Evolutionary conservation across 92 coral and sea anemone species (phyloP), one percentile per base, ranked within the genome.

Genomic region (Isaurus tuberculatus): DNA sequence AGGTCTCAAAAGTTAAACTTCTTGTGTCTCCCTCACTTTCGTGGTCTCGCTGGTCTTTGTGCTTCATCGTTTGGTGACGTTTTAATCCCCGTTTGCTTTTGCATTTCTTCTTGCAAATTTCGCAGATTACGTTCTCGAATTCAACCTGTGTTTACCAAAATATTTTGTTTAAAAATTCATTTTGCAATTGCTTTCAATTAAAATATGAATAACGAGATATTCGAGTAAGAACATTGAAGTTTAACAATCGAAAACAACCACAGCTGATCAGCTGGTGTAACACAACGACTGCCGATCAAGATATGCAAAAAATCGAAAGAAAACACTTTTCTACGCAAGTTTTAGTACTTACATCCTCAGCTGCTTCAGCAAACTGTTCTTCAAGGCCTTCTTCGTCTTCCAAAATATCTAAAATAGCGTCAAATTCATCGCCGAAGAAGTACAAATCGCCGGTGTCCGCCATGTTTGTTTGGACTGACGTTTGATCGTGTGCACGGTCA

Each of bases 51-150:
- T 9, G 7, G 71, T 31, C 83, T 51, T 57, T 36, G 53, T 88
- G 91, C 61, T 88, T 88, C 9, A 46, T 75, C 40, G 91, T 79
- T 37, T 69, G 63, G 61, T 91, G 91, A 55, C 91, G 67, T 66
- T 91, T 84, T 33, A 78, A 65, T 4, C 94, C 94, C 84, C 91
- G 49, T 75, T 63, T 69, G 69, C 86, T 87, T 65, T 90, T 90
- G 87, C 86, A 90, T 25, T 80, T 90, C 73, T 90, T 87, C 48
- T 70, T 67, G 73, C 90, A 85, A 5, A 78, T 60, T 13, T 46
- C 79, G 43, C 89, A 85, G 10, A 89, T 37, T 29, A 83, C 34
- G 68, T 57, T 20, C 34, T 70, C 71, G 51, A 48, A 53, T 40
- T 86, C 65, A 34, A 72, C 90, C 83, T 80, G 74, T 31, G 42